Percentiles rank a stretch among this genome's conserved stretches.
Evolutionary conservation across 2,797 vertebrate species (phyloP).

Genomic region (Xyrichtys novacula): DNA sequence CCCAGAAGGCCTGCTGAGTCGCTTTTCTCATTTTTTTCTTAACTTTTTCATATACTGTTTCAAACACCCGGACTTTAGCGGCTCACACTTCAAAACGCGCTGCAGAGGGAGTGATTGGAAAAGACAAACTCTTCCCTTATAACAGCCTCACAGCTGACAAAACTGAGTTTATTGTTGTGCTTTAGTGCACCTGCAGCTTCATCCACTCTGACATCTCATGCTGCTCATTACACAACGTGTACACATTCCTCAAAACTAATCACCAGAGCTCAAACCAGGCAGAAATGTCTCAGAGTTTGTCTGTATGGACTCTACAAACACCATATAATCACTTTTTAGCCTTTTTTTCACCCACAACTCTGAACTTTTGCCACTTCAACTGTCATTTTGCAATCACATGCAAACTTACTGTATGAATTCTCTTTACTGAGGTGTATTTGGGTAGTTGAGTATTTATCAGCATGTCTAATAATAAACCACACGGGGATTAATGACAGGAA

Average conservation of each 20-base stretch:
- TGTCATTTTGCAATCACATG: slow-evolving; percentile 46
- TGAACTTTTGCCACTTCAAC: neutral
- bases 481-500: neutral
- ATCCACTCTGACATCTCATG: slow-evolving; percentile 73
- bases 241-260: slow-evolving; percentile 70
- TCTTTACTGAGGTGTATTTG: too few relatives aligned
- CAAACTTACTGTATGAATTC: too few relatives aligned
- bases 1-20: too few relatives aligned
- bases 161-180: slow-evolving; percentile 59
- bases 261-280: slow-evolving; percentile 25
- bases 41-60: slow-evolving; percentile 10
- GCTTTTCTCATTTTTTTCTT: neutral
- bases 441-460: slow-evolving; percentile 53
- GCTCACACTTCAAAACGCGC: slow-evolving; percentile 4
- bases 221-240: slow-evolving; percentile 72
- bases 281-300: slow-evolving; percentile 6
- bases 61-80: slow-evolving; percentile 8
- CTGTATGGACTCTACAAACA: neutral
- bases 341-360: neutral
- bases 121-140: slow-evolving; percentile 9
- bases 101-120: neutral
- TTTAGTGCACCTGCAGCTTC: slow-evolving; percentile 68
- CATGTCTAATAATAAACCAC: neutral
- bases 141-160: slow-evolving; percentile 65
- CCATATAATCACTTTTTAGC: neutral